Evolutionary conservation across 92 coral and sea anemone genomes (phyloP), one percentile per base, ranked within the genome.

Genomic region (Phenganax subtilis): DNA sequence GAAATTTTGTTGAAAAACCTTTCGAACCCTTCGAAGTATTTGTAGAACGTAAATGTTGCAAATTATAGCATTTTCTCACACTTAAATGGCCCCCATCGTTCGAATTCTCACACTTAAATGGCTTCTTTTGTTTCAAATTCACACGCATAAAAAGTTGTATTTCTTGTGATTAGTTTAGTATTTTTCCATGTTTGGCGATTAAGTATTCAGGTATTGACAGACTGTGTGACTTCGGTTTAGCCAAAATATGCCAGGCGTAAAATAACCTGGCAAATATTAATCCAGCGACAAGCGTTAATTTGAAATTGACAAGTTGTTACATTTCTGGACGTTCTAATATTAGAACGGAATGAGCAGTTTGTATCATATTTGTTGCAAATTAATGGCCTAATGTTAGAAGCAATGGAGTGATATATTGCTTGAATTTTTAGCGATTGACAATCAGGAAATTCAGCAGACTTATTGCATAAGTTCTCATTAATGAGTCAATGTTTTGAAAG

Each of bases 241-340:
- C 73, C 31, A 30, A 30, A 37, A 6, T 68, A 30, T n/a, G 30
- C 37, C 10, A n/a, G 70, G 17, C 20, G 29, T 68, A 30, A 12
- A 61, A 61, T 14, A 61, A 17, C 67, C 28, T 15, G n/a, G 73
- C 54, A 68, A 68, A 64, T 64, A 64, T 7, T 64, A 44, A 64
- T 20, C 67, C 17, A 15, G 67, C 10, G 37, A 37, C 7, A n/a
- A 37, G 4, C 73, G 73, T 68, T 68, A 53, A 68, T 68, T 68
- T 68, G 73, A 68, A 68, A 30, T 68, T 68, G 70, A 64, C 70
- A 64, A 20, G 0, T n/a, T 64, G 27, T 30, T n/a, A 64, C 70
- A 64, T 59, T 17, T 37, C 47, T 37, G 47, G 25, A 64, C 9
- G 31, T 68, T 28, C 9, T 16, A 30, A 44, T 7, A 6, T 30